These are phyloP conservation scores for Zele albiditarsus DNA, from an alignment of 2,888 invertebrate species.

Conservation along the genomic window DNA sequence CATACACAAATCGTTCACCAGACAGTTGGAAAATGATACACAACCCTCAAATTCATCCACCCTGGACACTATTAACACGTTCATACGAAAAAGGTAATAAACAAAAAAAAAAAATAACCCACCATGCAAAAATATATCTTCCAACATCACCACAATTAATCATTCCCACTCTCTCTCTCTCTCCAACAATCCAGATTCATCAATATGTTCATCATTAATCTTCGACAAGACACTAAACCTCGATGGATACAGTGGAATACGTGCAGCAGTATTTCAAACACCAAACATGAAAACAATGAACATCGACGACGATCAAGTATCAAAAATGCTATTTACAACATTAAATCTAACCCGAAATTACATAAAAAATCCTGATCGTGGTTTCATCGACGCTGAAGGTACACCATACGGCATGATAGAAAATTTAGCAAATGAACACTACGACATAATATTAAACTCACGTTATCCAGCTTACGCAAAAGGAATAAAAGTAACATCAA, in stretches of 20 bases:
- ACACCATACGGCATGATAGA: background rate
- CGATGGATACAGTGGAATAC: conserved; percentile 2
- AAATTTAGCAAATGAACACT: background rate
- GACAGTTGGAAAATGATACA: background rate
- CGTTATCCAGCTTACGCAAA: conserved; percentile 3
- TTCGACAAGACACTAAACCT: background rate
- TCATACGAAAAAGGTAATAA: background rate
- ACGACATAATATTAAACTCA: background rate
- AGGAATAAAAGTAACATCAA: background rate
- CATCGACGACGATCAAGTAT: background rate
- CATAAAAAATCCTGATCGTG: background rate
- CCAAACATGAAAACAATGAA: background rate
- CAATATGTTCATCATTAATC: background rate
- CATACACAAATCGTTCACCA: background rate
- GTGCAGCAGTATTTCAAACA: background rate
- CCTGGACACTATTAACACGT: background rate
- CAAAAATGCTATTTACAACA: background rate
- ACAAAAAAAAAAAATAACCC: no score
- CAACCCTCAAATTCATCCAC: background rate
- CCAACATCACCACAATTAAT: no score
- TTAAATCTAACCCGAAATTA: background rate
- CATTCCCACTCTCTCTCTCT: no score
- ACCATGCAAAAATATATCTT: background rate
- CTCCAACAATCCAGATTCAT: conserved; percentile 2
- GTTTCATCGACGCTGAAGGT: background rate